Evolutionary conservation across 2,888 invertebrate genomes (phyloP).

Genomic region (Apoda limacodes): DNA sequence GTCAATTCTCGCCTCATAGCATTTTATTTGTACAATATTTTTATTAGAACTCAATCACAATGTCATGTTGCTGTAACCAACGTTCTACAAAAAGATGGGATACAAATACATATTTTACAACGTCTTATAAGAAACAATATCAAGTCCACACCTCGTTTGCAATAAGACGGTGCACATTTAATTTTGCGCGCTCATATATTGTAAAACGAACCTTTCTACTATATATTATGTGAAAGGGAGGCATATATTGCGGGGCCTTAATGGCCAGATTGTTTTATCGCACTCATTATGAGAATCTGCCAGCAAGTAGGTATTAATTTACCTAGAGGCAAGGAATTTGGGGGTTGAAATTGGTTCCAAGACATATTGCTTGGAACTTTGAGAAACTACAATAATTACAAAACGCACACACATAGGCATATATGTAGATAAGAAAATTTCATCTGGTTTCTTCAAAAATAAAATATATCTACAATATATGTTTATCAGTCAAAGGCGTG

Average conservation of each 20-base stretch:
- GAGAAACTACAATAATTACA: constrained; percentile 18
- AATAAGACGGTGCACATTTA: constrained; percentile 26
- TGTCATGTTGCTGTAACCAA: no score
- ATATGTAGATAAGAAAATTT: constrained; percentile 2
- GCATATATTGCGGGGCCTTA: constrained; percentile 44
- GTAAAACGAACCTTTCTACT: constrained; percentile 34
- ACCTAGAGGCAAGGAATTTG: constrained; percentile 21
- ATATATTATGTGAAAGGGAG: constrained; percentile 37
- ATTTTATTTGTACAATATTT: no score
- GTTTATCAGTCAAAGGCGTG: no score
- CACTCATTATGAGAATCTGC: constrained; percentile 50
- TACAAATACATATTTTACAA: no score
- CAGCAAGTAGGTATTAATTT: constrained; percentile 37
- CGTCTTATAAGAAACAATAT: no score
- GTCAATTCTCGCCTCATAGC: no score
- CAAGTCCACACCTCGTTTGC: neutral
- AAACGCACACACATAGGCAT: constrained; percentile 6
- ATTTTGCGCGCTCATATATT: constrained; percentile 41
- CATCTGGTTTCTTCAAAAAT: no score
- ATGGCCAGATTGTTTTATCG: constrained; percentile 56
- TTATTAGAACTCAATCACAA: no score
- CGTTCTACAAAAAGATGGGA: no score
- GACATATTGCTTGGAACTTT: neutral
- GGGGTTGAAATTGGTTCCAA: constrained; percentile 21
- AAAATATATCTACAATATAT: no score